phyloP scores from a whole-genome alignment of 2,888 invertebrate species.

The Euphydryas editha region DNA sequence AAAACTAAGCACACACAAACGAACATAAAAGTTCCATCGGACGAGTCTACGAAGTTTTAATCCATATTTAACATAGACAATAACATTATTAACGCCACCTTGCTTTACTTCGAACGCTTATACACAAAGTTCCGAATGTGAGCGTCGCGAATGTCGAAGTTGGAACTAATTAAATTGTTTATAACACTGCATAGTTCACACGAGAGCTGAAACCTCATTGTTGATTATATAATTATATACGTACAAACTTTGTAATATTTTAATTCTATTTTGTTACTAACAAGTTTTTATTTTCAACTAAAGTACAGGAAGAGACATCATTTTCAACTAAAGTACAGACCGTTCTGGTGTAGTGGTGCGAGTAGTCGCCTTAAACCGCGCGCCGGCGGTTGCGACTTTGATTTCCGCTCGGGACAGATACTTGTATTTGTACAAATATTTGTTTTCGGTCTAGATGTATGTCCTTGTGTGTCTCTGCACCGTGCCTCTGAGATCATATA shows the following conservation, averaged over 20 bases:
- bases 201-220: slow-evolving; percentile 45
- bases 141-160: slow-evolving; percentile 43
- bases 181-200: slow-evolving; percentile 56
- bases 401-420: too few relatives aligned
- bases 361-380: too few relatives aligned
- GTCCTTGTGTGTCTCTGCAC: too few relatives aligned
- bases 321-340: too few relatives aligned
- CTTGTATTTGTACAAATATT: too few relatives aligned
- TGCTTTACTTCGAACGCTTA: slow-evolving; percentile 23
- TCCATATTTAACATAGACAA: slow-evolving; percentile 11
- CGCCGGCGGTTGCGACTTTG: too few relatives aligned
- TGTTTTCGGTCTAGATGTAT: too few relatives aligned
- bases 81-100: slow-evolving; percentile 12
- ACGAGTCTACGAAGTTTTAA: slow-evolving; percentile 5
- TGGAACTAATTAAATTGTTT: slow-evolving; percentile 67
- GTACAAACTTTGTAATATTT: background rate
- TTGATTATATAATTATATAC: slow-evolving; percentile 26
- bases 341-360: too few relatives aligned
- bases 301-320: too few relatives aligned
- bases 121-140: slow-evolving; percentile 26
- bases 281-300: too few relatives aligned
- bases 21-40: slow-evolving; percentile 3
- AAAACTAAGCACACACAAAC: slow-evolving; percentile 3
- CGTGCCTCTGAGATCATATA: too few relatives aligned
- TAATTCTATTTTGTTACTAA: background rate